phyloP scores from a whole-genome alignment of 2,113 vertebrate genomes.

The Podarcis muralis region DNA sequence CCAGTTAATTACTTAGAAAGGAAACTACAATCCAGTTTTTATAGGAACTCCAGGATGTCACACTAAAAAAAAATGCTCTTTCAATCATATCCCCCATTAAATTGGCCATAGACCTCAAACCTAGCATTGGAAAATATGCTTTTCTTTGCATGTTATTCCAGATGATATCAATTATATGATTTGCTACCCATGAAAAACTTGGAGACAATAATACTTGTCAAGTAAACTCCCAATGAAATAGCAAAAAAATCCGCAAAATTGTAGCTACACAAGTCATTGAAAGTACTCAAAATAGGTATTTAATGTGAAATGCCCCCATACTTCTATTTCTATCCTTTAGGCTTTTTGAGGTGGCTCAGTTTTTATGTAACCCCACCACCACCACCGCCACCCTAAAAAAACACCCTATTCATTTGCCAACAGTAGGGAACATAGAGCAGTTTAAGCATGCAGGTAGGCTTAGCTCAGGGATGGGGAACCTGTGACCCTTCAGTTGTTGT shows the following conservation, averaged over 20 bases:
- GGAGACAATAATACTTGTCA: background rate
- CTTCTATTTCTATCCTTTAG: background rate
- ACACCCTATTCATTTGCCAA: background rate
- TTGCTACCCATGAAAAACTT: background rate
- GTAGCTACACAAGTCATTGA: background rate
- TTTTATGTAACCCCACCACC: background rate
- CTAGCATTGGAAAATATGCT: constrained; percentile 57
- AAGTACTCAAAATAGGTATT: background rate
- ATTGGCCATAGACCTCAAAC: constrained; percentile 51
- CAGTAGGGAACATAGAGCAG: background rate
- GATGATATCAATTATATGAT: constrained; percentile 51
- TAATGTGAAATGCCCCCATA: no score
- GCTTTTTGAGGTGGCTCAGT: background rate
- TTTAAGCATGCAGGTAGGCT: background rate
- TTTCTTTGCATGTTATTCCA: constrained; percentile 44
- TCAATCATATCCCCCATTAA: constrained; percentile 68
- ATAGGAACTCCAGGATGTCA: constrained; percentile 41
- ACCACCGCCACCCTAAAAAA: no score
- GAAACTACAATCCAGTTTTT: constrained; percentile 62
- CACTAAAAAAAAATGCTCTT: constrained; percentile 49
- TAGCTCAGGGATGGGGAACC: no score
- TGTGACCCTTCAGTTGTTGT: no score
- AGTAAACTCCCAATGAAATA: background rate
- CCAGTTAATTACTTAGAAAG: constrained; percentile 69
- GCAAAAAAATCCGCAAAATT: background rate